Evolutionary conservation across 2,888 invertebrate species (phyloP), one percentile per base, ranked within the genome.

Genomic region (Atethmia centrago): DNA sequence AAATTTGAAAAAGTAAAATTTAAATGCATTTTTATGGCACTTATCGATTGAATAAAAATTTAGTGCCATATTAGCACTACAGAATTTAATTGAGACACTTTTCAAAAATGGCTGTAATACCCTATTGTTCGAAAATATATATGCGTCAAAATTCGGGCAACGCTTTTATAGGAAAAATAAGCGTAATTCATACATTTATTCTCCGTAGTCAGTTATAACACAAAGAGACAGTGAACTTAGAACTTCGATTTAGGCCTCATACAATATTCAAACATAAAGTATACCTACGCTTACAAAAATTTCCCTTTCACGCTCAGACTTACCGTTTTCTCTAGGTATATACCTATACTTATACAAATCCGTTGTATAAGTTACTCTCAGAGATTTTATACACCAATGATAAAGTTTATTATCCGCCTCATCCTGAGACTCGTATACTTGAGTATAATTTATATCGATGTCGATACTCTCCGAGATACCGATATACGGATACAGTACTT

Each of bases 341-440:
- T 31, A n/a, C 51, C 0, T 28, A 5, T 47, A 16, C 36, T n/a
- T 61, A 51, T 40, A 45, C 4, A 55, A 71, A 71, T 2, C 31
- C 55, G 8, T 21, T 42, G 10, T 53, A 40, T n/a, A 28, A 31
- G 5, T n/a, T 49, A 45, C 16, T 21, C 42, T 42, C 16, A 42
- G 3, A n/a, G n/a, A n/a, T 19, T 63, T 19, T 80, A 61, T 47
- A 47, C 31, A 36, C 28, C 42, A 49, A 63, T 56, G 68, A 55
- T 74, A 72, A 31, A 65, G 14, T 70, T 75, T 79, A 79, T 65
- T 68, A 78, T 56, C 49, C 21, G 14, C 16, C n/a, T 69, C 61
- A 42, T 56, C 58, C 36, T 21, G 47, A 76, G n/a, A 58, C 28
- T 45, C 55, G 3, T 40, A 47, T 28, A 21, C 21, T 47, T 14